Percentiles rank a stretch among this genome's conserved stretches.
Conservation (phyloP, 2,797 vertebrate species). For the Fringilla coelebs region DNA sequence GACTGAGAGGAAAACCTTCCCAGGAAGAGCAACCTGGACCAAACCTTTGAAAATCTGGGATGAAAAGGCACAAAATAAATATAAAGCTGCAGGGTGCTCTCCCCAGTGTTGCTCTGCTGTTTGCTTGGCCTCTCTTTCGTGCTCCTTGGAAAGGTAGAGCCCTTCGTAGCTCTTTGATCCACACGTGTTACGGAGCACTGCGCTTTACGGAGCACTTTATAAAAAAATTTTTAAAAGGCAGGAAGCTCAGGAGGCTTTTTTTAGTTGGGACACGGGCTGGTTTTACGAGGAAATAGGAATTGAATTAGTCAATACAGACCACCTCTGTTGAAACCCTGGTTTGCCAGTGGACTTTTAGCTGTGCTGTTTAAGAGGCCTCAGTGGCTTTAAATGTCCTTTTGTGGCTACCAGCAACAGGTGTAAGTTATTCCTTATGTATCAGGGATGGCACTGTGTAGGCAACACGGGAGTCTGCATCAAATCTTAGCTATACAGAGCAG, state of each 20-base stretch:
- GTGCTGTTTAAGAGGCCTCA: not conserved
- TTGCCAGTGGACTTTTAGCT: not conserved
- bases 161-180: conserved; percentile 74
- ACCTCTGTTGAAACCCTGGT: not conserved
- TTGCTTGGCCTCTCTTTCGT: conserved; percentile 67
- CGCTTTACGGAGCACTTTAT: not conserved
- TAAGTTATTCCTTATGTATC: not conserved
- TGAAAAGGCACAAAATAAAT: conserved; percentile 84
- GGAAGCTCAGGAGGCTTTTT: conserved; percentile 57
- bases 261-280: conserved; percentile 28
- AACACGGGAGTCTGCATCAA: not conserved
- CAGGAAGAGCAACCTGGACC: conserved; percentile 82
- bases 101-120: conserved; percentile 47
- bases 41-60: conserved; percentile 83
- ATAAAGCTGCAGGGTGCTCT: conserved; percentile 80
- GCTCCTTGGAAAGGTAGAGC: conserved; percentile 73
- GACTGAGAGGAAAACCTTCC: conserved; percentile 83
- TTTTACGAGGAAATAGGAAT: conserved; percentile 49
- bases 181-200: conserved; percentile 23
- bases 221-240: not conserved
- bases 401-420: conserved; percentile 24
- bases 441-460: not conserved
- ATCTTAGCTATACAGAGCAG: not conserved
- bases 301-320: conserved; percentile 11
- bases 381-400: not conserved